Evolutionary conservation across 1,140 invertebrate genomes (phyloP), one percentile per base, ranked within the genome.

Genomic region (Ooceraea biroi): DNA sequence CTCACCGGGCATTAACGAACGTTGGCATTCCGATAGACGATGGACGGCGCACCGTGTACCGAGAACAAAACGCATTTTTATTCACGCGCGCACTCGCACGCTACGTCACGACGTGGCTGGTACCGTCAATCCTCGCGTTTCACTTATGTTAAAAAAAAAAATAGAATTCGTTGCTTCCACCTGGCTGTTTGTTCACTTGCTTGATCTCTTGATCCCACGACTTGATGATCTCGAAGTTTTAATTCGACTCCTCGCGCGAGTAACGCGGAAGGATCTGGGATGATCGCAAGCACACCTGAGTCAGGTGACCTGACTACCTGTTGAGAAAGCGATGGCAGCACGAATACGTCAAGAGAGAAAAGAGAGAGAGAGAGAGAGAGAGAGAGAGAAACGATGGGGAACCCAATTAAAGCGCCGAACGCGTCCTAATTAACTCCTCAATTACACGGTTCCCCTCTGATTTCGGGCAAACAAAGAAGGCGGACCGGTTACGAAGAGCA

Each of bases 381-480:
- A 74, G 60, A 46, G 25, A 25, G 58, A 48, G 61, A 55, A 44
- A 25, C 22, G 52, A 63, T 41, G 78, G 78, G 58, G 83, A 90
- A 91, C 84, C 90, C 89, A 93, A 94, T 93, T 93, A 92, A 93
- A 93, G 89, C 88, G 83, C 76, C 90, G 91, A 92, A 93, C 88
- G 90, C 90, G 91, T 93, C 90, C 92, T 94, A 93, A 94, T 93
- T 93, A 94, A 94, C 92, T 93, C 92, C 89, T 93, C 92, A 89
- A 94, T 94, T 93, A 94, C 92, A 86, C 88, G 89, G 89, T 91
- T 89, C 89, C 91, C 92, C 87, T 89, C 88, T 76, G 89, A 92
- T 91, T 93, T 91, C 73, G 84, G 83, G 86, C 92, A 93, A 94
- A 94, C 93, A 93, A 94, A 93, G 92, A 93, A 93, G 85, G 27